Base-by-base conservation (phyloP, 2,113 vertebrate genomes). In the Rutilus rutilus region DNA sequence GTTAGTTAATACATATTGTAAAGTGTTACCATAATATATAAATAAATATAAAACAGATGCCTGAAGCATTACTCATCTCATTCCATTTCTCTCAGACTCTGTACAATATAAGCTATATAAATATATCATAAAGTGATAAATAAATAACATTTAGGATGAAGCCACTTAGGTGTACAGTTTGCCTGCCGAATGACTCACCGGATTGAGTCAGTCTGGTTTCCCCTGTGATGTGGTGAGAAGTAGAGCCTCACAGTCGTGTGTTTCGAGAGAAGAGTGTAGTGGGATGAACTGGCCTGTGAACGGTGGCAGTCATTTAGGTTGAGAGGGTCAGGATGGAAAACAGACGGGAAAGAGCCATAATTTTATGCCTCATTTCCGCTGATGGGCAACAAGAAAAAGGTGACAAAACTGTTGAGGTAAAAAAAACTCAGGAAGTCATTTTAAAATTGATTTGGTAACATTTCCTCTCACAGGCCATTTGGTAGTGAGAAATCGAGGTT, bases 281-380 rank as follows among this genome's bases (percentile, higher is more conserved):
- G 89, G 89, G 90, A 91, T 64, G 87, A 69, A 90, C 93, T 89
- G 91, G 91, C 90, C 90, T 91, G 92, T 93, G 91, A 92, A 92
- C 88, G 90, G 89, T 81, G 62, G 87, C 90, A 83, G 86, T 88
- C 5, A 36, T 59, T 77, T 74, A 54, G 39, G 69, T 42, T 64
- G 57, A 86, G 69, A 21, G 77, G 60, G 73, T 33, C 45, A 57
- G 74, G 86, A 65, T 74, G 85, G 69, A 82, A 86, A 82, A 62
- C 74, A 83, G 81, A 86, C 12, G 33, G 71, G 30, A 33, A 86
- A 86, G 60, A 73, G 73, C 17, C n/a, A 36, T 77, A 81, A 80
- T 86, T 85, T 90, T 87, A 83, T 81, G 85, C 71, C 79, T 87
- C 83, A 87, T 90, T 88, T 88, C 75, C 30, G 52, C 39, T 85